Evolutionary conservation across 2,888 invertebrate species (phyloP).

Genomic region (Notodonta ziczac): DNA sequence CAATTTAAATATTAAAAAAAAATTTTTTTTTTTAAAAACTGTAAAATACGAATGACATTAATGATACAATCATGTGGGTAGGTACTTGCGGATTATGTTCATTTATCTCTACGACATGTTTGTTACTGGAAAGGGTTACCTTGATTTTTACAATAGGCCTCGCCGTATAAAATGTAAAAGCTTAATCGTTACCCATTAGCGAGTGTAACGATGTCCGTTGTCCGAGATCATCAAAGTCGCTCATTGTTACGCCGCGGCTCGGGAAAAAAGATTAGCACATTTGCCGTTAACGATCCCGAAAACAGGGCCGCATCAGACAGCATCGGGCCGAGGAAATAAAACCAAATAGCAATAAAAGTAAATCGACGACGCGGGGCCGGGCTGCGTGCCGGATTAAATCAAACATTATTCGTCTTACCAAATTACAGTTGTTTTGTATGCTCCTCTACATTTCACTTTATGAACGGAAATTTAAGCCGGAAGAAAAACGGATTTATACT

Average conservation of each 20-base stretch:
- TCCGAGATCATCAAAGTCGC: slow-evolving; percentile 63
- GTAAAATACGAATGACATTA: too few relatives aligned
- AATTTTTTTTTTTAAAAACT: too few relatives aligned
- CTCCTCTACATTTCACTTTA: slow-evolving; percentile 51
- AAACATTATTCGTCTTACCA: slow-evolving; percentile 82
- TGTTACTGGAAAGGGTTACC: neutral
- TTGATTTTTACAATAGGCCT: neutral
- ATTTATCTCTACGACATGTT: slow-evolving; percentile 2
- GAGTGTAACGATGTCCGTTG: slow-evolving; percentile 61
- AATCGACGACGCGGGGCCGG: slow-evolving; percentile 70
- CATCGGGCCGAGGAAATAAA: slow-evolving; percentile 70
- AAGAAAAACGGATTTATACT: neutral
- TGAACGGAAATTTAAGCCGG: slow-evolving; percentile 65
- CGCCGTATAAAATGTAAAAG: neutral
- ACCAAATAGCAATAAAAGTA: slow-evolving; percentile 82
- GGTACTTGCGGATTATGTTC: neutral
- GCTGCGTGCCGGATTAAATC: slow-evolving; percentile 81
- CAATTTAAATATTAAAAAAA: too few relatives aligned
- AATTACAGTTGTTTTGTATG: slow-evolving; percentile 79
- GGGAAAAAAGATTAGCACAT: slow-evolving; percentile 82
- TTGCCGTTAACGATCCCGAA: slow-evolving; percentile 80
- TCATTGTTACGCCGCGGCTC: slow-evolving; percentile 67
- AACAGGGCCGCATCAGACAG: slow-evolving; percentile 76
- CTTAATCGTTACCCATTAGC: slow-evolving; percentile 65
- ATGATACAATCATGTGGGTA: too few relatives aligned